Conservation (phyloP, 2,888 invertebrate species). For the Tanypteryx hageni region DNA sequence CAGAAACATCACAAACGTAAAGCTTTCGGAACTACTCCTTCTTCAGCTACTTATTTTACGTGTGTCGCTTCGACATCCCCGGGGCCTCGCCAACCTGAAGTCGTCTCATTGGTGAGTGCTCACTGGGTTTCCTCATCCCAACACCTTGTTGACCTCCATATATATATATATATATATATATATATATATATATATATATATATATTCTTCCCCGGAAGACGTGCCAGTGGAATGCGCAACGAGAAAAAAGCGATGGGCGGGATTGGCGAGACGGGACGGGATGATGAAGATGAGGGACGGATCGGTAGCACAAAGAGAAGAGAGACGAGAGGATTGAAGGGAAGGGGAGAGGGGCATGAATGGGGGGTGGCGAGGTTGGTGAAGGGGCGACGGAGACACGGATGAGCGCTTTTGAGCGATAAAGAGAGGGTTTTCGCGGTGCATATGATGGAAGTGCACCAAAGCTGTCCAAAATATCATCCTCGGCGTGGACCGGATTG, state of each 20-base stretch:
- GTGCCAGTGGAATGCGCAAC: not conserved
- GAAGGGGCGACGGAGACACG: not conserved
- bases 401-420: not conserved
- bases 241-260: not conserved
- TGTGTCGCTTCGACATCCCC: too few species aligned
- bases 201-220: not conserved
- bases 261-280: not conserved
- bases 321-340: not conserved
- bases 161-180: too few species aligned
- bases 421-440: not conserved
- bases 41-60: too few species aligned
- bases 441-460: not conserved
- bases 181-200: too few species aligned
- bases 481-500: not conserved
- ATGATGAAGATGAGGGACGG: not conserved
- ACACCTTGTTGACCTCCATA: too few species aligned
- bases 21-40: too few species aligned
- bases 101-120: too few species aligned
- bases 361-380: not conserved
- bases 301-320: not conserved
- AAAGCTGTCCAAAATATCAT: constrained; percentile 11
- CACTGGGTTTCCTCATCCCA: too few species aligned
- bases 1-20: too few species aligned
- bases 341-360: not conserved
- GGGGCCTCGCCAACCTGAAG: too few species aligned